Conservation (phyloP, 2,797 vertebrate species). For the Silurus lanzhouensis region DNA sequence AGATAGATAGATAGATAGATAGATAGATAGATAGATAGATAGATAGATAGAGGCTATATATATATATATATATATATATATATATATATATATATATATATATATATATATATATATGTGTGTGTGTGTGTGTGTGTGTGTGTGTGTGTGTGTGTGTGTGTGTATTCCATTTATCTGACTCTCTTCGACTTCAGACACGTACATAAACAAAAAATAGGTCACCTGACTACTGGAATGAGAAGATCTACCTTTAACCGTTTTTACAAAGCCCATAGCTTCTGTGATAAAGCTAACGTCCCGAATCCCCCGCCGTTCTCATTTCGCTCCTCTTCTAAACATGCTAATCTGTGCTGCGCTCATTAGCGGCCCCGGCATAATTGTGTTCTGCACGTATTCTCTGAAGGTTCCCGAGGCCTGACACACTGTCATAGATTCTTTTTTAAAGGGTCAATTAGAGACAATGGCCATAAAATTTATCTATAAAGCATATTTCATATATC, state of each 20-base stretch:
- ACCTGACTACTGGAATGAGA: slow-evolving; percentile 48
- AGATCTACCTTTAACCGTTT: slow-evolving; percentile 36
- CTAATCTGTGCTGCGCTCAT: slow-evolving; percentile 30
- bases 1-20: no score
- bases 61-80: no score
- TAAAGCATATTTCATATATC: background rate
- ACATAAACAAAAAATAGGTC: slow-evolving; percentile 51
- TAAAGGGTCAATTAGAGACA: slow-evolving; percentile 32
- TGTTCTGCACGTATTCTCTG: slow-evolving; percentile 20
- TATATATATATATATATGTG: no score
- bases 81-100: no score
- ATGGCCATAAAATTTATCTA: background rate
- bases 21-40: no score
- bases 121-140: no score
- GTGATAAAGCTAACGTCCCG: background rate
- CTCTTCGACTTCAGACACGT: slow-evolving; percentile 48
- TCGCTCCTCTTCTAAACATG: slow-evolving; percentile 15
- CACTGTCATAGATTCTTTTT: slow-evolving; percentile 21
- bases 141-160: no score
- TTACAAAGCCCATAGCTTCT: background rate
- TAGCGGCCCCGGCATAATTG: slow-evolving; percentile 21
- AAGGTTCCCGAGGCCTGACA: slow-evolving; percentile 27
- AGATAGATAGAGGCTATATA: no score
- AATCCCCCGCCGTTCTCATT: background rate
- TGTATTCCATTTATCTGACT: background rate